Evolutionary conservation across 2,888 invertebrate genomes (phyloP).

Genomic region (Trachelus iudaicus): DNA sequence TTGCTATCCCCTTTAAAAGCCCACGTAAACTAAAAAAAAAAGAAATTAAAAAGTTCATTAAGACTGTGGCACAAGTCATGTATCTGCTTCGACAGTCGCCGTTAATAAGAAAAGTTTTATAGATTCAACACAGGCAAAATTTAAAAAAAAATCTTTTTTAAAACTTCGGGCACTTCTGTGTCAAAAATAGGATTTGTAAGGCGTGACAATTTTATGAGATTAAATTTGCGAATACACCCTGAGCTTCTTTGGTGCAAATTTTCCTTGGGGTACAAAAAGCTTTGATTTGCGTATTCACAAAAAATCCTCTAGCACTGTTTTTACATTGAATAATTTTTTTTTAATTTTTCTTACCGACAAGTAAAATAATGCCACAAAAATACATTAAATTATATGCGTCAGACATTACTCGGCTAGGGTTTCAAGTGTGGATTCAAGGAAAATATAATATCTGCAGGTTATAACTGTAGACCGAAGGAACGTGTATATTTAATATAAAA

Average conservation of each 20-base stretch:
- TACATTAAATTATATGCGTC: neutral
- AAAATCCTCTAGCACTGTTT: neutral
- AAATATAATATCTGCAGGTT: too few species aligned
- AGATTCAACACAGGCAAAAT: neutral
- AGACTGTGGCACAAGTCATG: neutral
- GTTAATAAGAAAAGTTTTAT: neutral
- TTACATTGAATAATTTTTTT: neutral
- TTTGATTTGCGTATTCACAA: neutral
- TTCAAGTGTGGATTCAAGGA: neutral
- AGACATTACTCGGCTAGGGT: neutral
- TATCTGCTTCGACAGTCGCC: neutral
- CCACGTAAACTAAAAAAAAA: neutral
- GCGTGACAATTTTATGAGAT: neutral
- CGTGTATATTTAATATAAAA: neutral
- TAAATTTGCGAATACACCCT: neutral
- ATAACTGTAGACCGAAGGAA: neutral
- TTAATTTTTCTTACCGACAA: neutral
- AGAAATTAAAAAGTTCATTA: neutral
- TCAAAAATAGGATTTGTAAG: neutral
- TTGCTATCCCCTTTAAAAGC: conserved; percentile 40
- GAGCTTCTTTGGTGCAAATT: neutral
- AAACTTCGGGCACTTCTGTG: neutral
- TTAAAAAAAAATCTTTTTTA: neutral
- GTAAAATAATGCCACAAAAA: neutral
- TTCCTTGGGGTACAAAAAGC: neutral